phyloP scores from a whole-genome alignment of 2,113 vertebrate genomes.

The Agelaius tricolor region DNA sequence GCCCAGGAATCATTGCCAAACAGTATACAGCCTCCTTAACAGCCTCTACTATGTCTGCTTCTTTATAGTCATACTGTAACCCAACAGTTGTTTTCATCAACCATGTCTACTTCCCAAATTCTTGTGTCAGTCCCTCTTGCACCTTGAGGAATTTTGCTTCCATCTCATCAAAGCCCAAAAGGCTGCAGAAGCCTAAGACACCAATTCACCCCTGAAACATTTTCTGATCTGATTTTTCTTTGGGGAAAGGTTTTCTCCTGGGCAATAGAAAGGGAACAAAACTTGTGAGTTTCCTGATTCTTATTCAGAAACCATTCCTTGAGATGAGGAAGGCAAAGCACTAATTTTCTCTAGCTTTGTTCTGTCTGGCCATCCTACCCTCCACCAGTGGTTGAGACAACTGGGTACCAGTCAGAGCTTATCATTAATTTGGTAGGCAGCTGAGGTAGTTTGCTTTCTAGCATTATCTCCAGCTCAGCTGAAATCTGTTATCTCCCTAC shows the following conservation, averaged over 20 bases:
- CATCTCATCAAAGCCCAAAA: neutral
- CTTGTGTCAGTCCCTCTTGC: neutral
- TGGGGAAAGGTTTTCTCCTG: neutral
- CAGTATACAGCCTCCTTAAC: neutral
- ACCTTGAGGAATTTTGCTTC: neutral
- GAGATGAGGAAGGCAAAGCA: neutral
- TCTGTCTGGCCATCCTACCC: neutral
- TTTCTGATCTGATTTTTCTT: neutral
- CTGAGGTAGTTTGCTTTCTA: neutral
- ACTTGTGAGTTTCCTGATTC: neutral
- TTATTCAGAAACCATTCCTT: neutral
- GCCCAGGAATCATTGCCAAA: neutral
- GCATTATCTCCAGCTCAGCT: neutral
- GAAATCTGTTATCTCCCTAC: neutral
- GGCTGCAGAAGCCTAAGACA: neutral
- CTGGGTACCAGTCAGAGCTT: neutral
- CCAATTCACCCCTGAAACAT: fast-evolving
- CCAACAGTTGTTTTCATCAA: neutral
- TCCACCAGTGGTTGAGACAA: neutral
- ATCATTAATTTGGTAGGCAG: neutral
- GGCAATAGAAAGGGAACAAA: neutral
- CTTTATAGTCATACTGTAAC: neutral
- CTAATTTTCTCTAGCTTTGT: neutral
- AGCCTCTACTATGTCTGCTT: neutral
- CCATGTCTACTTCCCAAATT: neutral